Evolutionary conservation across 1,140 invertebrate genomes (phyloP), one percentile per base, ranked within the genome.

Genomic region (Drosophila pectinifera): DNA sequence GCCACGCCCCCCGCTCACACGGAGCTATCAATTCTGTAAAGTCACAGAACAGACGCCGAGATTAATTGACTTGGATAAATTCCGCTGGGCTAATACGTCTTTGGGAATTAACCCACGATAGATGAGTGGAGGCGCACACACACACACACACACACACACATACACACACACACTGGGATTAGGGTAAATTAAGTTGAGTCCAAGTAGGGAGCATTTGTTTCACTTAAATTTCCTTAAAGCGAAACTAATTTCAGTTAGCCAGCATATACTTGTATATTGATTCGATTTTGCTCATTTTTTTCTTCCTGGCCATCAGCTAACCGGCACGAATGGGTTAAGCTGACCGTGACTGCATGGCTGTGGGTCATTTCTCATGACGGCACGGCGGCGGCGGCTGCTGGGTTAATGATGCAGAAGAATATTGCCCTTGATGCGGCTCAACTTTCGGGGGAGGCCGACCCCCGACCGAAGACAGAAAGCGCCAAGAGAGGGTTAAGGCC

Each of bases 331-430:
- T 53, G 38, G 54, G 72, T 48, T 51, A 67, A 67, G 73, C 53
- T 48, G 61, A 56, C 72, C 38, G 26, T 55, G 72, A 74, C 51
- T 63, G 58, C 57, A 53, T 73, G 55, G 26, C 42, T 39, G 42
- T 42, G 43, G 42, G 46, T 53, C 69, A 58, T 58, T 70, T 51
- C 55, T 54, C 53, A 75, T 59, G 22, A 20, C 31, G 28, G 53
- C 42, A 31, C 18, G 20, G 53, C 43, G 28, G 28, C 28, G 28
- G 28, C 38, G 39, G 43, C 26, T 53, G 49, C 18, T 36, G 55
- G 75, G 70, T 78, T 86, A 86, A 86, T 85, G 82, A 86, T 85
- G 82, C 59, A 64, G 68, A 86, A 82, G 78, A 86, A 78, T 78
- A 81, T 83, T 76, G 63, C 56, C 80, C 80, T 83, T 84, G 80